A percentile compares a stretch with the other conserved stretches of the same genome.
phyloP scores from a whole-genome alignment of 2,113 vertebrate genomes.

The Artemisiospiza belli region DNA sequence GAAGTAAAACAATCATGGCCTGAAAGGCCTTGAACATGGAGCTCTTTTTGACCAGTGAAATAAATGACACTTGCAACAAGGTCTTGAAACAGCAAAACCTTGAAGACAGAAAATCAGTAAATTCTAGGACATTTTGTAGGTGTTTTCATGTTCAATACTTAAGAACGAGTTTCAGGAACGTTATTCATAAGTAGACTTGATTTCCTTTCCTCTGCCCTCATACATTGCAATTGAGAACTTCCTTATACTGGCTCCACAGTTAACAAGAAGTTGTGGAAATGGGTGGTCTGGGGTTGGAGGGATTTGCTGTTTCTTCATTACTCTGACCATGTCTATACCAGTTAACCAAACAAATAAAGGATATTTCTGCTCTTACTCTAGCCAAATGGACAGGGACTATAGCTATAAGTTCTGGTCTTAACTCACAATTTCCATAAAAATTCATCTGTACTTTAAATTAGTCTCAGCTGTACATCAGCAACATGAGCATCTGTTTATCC shows the following conservation, averaged over 20 bases:
- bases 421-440: neutral
- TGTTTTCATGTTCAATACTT: neutral
- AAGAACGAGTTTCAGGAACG: neutral
- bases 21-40: neutral
- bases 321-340: neutral
- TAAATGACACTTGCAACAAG: neutral
- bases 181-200: neutral
- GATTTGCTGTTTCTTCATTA: neutral
- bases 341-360: neutral
- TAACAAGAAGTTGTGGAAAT: neutral
- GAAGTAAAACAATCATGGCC: neutral
- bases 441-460: neutral
- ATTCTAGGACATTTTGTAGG: neutral
- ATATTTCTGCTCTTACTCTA: neutral
- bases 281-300: rapidly evolving
- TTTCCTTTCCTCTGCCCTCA: neutral
- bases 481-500: neutral
- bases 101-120: neutral
- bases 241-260: neutral
- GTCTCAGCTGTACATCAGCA: neutral
- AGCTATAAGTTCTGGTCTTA: neutral
- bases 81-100: neutral
- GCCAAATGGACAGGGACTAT: neutral
- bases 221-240: neutral
- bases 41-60: neutral